Evolutionary conservation across 2,113 vertebrate genomes (phyloP).

Genomic region (Myotis davidii): DNA sequence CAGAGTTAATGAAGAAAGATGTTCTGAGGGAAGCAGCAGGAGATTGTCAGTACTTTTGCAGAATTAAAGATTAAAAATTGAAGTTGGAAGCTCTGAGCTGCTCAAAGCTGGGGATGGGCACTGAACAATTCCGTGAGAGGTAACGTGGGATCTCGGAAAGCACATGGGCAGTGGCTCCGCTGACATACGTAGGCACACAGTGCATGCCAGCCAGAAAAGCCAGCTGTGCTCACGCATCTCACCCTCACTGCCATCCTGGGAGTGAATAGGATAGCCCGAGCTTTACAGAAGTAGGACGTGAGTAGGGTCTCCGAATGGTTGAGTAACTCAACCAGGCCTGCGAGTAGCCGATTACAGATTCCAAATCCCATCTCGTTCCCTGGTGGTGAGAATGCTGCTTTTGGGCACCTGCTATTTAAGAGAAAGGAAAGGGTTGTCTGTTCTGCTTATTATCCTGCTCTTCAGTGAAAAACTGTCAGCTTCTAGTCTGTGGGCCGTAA

Average conservation of each 20-base stretch:
- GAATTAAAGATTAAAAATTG: neutral
- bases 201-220: neutral
- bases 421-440: neutral
- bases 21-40: neutral
- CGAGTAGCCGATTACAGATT: neutral
- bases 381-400: neutral
- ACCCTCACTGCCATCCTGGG: neutral
- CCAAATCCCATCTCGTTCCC: neutral
- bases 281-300: neutral
- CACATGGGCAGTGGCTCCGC: neutral
- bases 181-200: neutral
- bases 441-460: neutral
- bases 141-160: neutral
- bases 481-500: neutral
- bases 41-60: neutral
- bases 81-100: neutral
- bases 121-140: neutral
- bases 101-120: neutral
- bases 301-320: neutral
- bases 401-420: neutral
- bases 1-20: neutral
- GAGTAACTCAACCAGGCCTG: neutral
- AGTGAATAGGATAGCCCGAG: neutral
- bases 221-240: neutral
- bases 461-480: neutral